Percentiles rank a stretch among this genome's conserved stretches.
phyloP scores from a whole-genome alignment of 2,797 vertebrate species.

The Thamnophis elegans region DNA sequence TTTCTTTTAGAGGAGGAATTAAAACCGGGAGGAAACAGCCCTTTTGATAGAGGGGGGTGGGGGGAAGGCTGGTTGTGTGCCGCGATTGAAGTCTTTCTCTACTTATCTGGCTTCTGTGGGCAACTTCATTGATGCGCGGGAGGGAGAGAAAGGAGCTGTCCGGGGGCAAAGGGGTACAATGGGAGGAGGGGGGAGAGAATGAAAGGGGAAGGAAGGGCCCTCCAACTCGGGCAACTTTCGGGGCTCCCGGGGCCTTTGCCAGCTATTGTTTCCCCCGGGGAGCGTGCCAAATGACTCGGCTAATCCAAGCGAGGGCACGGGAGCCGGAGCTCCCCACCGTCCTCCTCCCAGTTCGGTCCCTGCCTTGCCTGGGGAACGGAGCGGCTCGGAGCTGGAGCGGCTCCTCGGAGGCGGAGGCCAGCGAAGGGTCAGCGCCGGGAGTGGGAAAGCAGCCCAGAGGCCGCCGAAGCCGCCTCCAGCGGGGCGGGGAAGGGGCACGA shows the following conservation, averaged over 20 bases:
- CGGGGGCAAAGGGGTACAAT: too few species aligned
- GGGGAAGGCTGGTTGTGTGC: not conserved
- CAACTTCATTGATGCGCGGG: not conserved
- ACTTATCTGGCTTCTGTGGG: not conserved
- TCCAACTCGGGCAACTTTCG: conserved; percentile 52
- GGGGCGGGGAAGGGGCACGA: conserved; percentile 20
- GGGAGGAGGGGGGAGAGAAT: too few species aligned
- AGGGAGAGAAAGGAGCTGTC: not conserved
- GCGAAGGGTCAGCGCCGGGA: conserved; percentile 68
- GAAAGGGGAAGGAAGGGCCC: not conserved
- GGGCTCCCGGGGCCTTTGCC: conserved; percentile 26
- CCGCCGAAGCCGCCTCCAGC: conserved; percentile 61
- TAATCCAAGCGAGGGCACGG: conserved; percentile 22
- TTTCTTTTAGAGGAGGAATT: conserved; percentile 62
- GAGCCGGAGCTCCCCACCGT: not conserved
- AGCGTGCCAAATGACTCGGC: conserved; percentile 30
- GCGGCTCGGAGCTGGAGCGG: conserved; percentile 34
- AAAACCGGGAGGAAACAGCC: conserved; percentile 58
- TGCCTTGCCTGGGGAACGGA: conserved; percentile 7
- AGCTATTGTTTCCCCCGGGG: conserved; percentile 46
- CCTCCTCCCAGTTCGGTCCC: conserved; percentile 17
- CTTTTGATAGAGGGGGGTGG: conserved; percentile 4
- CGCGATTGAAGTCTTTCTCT: not conserved
- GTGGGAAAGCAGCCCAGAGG: not conserved
- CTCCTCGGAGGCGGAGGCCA: conserved; percentile 53